Base-by-base conservation (phyloP, 2,888 invertebrate genomes). In the Phoronis australis region DNA sequence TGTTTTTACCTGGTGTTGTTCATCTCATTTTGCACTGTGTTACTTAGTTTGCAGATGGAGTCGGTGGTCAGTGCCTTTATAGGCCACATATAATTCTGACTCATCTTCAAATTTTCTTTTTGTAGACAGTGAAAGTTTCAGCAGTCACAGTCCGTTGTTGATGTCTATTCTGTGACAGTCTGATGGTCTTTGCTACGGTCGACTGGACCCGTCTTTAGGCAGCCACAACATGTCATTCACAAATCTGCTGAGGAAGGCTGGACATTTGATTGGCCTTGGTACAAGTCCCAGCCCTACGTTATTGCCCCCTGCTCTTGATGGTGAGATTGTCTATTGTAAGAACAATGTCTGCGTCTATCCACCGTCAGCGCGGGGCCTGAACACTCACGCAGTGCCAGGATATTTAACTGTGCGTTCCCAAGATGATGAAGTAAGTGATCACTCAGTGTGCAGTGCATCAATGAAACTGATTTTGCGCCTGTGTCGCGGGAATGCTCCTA, bases 311-410 rank as follows among this genome's bases (percentile, higher is more conserved):
- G 73, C 73, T 1, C 61, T 78, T 26, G 80, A 80, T 62, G 80
- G 80, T 12, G 81, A 81, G 61, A 77, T 81, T 18, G 77, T 81
- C 42, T 81, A 75, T 64, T 80, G 80, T 50, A 96, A 95, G 80
- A 96, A 96, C 76, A 95, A 96, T 78, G 93, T 96, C 31, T 96
- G 95, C 77, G 94, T 96, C 41, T 95, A 96, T 80, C 93, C 94
- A 4, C 90, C 92, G 42, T 87, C 88, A 0, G 82, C 88, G 54
- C 83, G 88, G 45, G 83, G 90, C 63, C 83, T 87, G 47, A 91
- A 92, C 61, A 84, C 88, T 26, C 82, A 90, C 37, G 95, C 95
- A 70, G 88, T 91, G 78, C 94, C 94, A 2, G 95, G 87, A 0
- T 96, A 96, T 73, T 81, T 96, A 62, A 90, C 91, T 0, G 85